Evolutionary conservation across 2,113 vertebrate species (phyloP).

Genomic region (Burhinus oedicnemus): DNA sequence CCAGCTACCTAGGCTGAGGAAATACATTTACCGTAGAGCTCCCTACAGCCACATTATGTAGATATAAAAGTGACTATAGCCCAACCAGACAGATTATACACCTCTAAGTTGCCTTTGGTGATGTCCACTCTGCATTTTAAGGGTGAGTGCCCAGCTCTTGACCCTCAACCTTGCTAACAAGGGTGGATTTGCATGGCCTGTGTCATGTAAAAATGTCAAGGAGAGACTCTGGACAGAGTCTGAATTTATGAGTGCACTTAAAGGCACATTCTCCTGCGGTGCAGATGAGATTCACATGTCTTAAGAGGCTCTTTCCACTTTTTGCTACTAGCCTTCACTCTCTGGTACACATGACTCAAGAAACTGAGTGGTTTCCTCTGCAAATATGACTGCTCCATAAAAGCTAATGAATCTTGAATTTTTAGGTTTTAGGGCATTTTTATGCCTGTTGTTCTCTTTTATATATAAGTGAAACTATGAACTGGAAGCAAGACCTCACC

Average conservation of each 20-base stretch:
- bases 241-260: neutral
- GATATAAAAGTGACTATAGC: neutral
- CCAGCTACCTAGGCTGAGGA: neutral
- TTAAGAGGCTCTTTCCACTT: neutral
- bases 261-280: neutral
- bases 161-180: neutral
- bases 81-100: neutral
- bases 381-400: neutral
- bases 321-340: neutral
- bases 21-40: neutral
- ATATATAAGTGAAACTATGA: neutral
- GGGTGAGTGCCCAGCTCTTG: neutral
- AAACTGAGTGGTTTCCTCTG: neutral
- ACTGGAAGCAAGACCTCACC: neutral
- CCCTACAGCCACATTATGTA: neutral
- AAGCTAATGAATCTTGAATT: neutral
- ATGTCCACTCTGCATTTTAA: neutral
- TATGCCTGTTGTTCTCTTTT: fast-evolving
- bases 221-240: neutral
- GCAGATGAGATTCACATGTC: neutral
- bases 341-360: neutral
- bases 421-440: neutral
- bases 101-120: neutral
- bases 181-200: neutral
- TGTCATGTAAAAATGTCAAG: neutral